phyloP scores from a whole-genome alignment of 2,888 invertebrate genomes.

The Cinara cedri region DNA sequence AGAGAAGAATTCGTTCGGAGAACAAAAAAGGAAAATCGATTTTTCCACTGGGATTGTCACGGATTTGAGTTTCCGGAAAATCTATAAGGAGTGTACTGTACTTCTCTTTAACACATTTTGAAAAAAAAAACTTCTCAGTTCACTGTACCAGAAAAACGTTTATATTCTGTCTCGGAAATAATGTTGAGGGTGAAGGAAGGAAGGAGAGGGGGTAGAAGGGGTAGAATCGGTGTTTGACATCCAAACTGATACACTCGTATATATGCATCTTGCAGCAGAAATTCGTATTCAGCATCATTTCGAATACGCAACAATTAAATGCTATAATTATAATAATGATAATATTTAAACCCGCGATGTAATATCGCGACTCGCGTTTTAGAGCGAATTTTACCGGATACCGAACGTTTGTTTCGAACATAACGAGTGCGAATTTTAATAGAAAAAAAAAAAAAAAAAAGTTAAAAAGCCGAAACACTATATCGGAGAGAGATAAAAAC shows the following conservation, averaged over 20 bases:
- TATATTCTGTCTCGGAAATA: not conserved
- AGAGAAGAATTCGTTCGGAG: conserved; percentile 13
- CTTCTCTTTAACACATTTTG: conserved; percentile 35
- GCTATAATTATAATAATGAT: not conserved
- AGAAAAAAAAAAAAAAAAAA: too few species aligned
- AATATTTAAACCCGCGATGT: not conserved
- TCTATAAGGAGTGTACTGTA: conserved; percentile 39
- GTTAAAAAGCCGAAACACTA: too few species aligned
- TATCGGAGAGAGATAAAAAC: too few species aligned
- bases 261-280: not conserved
- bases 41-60: conserved; percentile 41
- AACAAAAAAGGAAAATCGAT: conserved; percentile 37
- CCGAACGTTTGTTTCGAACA: too few species aligned
- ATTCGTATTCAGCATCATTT: too few species aligned
- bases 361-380: too few species aligned
- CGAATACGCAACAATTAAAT: too few species aligned
- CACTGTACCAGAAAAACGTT: conserved; percentile 46
- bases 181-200: too few species aligned
- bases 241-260: not conserved
- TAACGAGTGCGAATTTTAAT: too few species aligned
- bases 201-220: not conserved
- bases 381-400: too few species aligned
- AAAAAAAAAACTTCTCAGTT: conserved; percentile 40
- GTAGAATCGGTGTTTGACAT: not conserved
- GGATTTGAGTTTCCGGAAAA: conserved; percentile 26